Evolutionary conservation across 2,797 vertebrate species (phyloP).

Genomic region (Pipistrellus kuhlii): DNA sequence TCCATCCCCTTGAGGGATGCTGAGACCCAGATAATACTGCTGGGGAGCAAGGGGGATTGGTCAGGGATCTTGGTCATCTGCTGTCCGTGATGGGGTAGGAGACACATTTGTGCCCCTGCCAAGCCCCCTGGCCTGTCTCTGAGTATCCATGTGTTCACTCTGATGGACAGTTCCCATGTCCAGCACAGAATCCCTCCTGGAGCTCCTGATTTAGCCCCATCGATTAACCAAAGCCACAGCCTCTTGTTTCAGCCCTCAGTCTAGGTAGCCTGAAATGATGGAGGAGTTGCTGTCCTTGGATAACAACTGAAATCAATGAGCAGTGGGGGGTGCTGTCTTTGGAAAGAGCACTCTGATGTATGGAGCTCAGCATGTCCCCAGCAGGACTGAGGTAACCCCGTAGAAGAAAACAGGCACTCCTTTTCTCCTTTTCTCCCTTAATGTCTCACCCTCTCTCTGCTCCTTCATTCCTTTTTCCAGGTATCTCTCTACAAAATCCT

Average conservation of each 20-base stretch:
- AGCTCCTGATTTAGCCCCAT: neutral
- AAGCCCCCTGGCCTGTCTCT: neutral
- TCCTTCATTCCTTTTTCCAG: neutral
- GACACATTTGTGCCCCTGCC: neutral
- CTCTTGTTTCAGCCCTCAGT: neutral
- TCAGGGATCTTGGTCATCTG: neutral
- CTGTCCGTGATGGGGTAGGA: neutral
- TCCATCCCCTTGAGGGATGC: neutral
- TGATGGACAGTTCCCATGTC: no score
- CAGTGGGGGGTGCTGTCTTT: neutral
- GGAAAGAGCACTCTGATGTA: neutral
- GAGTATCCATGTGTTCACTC: fast-evolving
- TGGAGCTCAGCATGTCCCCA: no score
- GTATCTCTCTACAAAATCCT: neutral
- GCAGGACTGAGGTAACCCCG: fast-evolving
- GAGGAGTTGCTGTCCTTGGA: neutral
- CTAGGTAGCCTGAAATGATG: neutral
- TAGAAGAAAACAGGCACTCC: neutral
- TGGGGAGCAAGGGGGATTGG: no score
- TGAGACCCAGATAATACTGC: neutral
- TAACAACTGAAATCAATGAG: neutral
- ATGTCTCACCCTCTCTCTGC: neutral
- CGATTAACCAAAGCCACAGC: neutral
- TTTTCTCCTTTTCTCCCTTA: neutral
- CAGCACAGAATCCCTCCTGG: no score